Percentiles rank a stretch among this genome's conserved stretches.
Evolutionary conservation across 2,888 invertebrate genomes (phyloP).

Genomic region (Synergus japonicus): DNA sequence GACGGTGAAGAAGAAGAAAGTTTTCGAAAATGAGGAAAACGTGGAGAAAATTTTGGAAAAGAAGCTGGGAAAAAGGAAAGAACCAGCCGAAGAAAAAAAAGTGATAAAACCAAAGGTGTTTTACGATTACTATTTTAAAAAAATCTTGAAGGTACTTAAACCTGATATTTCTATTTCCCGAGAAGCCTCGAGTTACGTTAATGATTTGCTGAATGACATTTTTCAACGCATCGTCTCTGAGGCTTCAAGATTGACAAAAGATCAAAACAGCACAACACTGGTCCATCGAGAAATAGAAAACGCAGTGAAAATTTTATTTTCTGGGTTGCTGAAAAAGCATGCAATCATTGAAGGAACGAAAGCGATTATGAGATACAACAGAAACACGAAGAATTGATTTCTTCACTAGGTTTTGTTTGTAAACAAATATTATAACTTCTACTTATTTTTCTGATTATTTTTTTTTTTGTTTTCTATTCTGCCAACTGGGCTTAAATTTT

Average conservation of each 20-base stretch:
- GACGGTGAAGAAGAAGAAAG: slow-evolving; percentile 75
- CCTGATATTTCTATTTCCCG: neutral
- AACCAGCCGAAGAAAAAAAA: neutral
- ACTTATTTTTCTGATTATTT: no score
- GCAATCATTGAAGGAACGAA: neutral
- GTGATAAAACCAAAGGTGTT: neutral
- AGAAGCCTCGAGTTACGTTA: neutral
- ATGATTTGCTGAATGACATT: neutral
- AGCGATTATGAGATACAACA: neutral
- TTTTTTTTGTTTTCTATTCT: no score
- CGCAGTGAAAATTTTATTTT: neutral
- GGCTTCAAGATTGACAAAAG: neutral
- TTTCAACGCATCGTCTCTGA: neutral
- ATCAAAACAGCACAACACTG: neutral
- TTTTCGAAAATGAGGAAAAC: slow-evolving; percentile 73
- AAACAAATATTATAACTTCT: no score
- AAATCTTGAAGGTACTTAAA: neutral
- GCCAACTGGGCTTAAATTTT: neutral
- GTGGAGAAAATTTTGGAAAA: slow-evolving; percentile 27
- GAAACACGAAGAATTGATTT: neutral
- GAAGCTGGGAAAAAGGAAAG: neutral
- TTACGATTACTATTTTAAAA: neutral
- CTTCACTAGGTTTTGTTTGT: no score
- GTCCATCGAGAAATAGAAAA: neutral
- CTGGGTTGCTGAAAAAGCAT: neutral